A percentile compares a stretch with the other conserved stretches of the same genome.
These are phyloP conservation scores for Corvus hawaiiensis DNA, from an alignment of 2,113 vertebrate genomes.

Conservation along the genomic window DNA sequence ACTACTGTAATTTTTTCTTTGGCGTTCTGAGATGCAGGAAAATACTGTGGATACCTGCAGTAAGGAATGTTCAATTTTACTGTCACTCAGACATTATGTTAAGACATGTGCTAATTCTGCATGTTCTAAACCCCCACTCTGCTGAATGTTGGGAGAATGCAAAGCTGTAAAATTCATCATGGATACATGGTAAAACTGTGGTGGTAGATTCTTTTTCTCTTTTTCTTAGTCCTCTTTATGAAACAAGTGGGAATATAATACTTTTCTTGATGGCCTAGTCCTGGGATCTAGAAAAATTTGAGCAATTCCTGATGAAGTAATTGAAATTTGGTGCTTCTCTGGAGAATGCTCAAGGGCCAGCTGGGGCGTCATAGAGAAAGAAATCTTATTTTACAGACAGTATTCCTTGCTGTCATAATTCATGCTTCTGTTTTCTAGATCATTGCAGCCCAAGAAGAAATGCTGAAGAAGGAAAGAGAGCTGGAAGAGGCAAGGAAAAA, in stretches of 20 bases:
- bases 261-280: background rate
- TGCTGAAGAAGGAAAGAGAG: constrained; percentile 96
- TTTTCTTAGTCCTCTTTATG: background rate
- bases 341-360: background rate
- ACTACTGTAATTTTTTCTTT: background rate
- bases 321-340: background rate
- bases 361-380: background rate
- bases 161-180: background rate
- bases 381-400: background rate
- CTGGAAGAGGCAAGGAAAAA: constrained; percentile 97
- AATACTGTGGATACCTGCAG: background rate
- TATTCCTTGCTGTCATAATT: background rate
- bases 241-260: background rate
- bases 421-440: constrained; percentile 75
- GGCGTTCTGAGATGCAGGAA: background rate
- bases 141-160: background rate
- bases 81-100: background rate
- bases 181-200: background rate
- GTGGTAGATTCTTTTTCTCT: background rate
- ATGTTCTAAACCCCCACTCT: background rate
- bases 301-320: background rate
- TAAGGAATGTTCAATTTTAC: background rate
- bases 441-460: constrained; percentile 98
- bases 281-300: background rate
- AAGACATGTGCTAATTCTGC: background rate